Base-by-base conservation (phyloP, 2,888 invertebrate genomes). In the Elmis aenea region DNA sequence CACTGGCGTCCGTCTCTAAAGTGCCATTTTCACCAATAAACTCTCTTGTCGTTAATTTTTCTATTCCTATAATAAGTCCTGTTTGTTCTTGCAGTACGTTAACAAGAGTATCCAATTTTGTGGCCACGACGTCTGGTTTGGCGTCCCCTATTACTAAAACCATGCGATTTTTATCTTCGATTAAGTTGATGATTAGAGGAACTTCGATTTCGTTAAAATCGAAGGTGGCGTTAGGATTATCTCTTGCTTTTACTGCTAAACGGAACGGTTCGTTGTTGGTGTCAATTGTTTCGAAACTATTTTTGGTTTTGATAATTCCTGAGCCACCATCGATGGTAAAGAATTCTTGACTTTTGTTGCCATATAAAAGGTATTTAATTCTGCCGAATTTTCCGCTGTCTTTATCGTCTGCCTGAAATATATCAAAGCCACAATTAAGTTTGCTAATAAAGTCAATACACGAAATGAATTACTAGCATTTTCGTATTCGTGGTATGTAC, bases 331-430 rank as follows among this genome's bases (percentile, higher is more conserved):
- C 84, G 14, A 94, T 75, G 14, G 72, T 68, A 60, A 91, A 88
- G 57, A 82, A 85, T 34, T 81, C 77, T 2, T 73, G 74, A 25
- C 58, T 62, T 26, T 54, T 51, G 37, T 66, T 66, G 5, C 67
- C 68, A 5, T 58, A 47, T 26, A 72, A 43, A 23, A 57, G 75
- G 64, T 89, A 94, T 46, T 80, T 79, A 12, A 94, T 69, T 57
- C 80, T 80, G 1, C 92, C 92, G 61, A 77, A 87, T 45, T 81
- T 80, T 1, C 89, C 89, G 33, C 86, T 85, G 61, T 95, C 94
- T 48, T 77, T 77, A 66, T 95, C 94, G 48, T 81, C 80, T 0
- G 94, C 93, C 75, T 86, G 42, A 28, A 52, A 39, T 26, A 21
- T n/a, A n/a, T n/a, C n/a, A n/a, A n/a, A n/a, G n/a, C n/a, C n/a